phyloP scores from a whole-genome alignment of 2,113 vertebrate genomes.

The Xenus cinereus region DNA sequence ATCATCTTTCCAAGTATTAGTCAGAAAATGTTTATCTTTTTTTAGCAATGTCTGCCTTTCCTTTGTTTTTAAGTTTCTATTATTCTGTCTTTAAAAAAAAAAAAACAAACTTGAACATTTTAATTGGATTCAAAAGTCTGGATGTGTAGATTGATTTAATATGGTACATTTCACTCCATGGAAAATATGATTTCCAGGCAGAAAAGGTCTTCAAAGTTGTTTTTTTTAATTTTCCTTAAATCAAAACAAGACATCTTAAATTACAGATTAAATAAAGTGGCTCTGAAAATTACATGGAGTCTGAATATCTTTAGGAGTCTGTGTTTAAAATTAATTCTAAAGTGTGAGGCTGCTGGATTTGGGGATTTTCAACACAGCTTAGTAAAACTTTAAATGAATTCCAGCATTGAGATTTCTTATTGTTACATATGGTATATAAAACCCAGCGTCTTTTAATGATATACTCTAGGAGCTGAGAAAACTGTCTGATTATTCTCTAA shows the following conservation, averaged over 20 bases:
- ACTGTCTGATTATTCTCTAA: not conserved
- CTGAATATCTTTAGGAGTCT: not conserved
- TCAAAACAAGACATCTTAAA: not conserved
- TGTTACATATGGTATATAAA: not conserved
- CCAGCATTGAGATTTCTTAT: not conserved
- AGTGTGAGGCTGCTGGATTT: not conserved
- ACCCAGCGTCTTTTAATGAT: not conserved
- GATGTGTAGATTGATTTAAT: not conserved
- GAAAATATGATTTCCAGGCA: not conserved
- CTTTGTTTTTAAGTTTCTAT: not conserved
- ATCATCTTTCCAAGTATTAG: not conserved
- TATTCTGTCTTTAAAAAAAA: not conserved
- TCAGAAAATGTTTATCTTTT: not conserved
- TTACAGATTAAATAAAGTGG: not conserved
- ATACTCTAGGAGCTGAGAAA: not conserved
- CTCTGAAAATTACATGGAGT: not conserved
- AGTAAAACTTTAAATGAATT: not conserved
- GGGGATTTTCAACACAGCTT: not conserved
- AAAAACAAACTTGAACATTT: not conserved
- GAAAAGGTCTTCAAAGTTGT: not conserved
- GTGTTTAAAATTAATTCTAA: not conserved
- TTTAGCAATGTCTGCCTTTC: not conserved
- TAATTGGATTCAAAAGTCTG: slow-evolving; percentile 11
- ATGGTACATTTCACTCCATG: not conserved
- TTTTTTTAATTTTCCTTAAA: not conserved